A percentile compares a stretch with the other conserved stretches of the same genome.
phyloP scores from a whole-genome alignment of 2,888 invertebrate genomes.

The Choristoneura rosaceana region DNA sequence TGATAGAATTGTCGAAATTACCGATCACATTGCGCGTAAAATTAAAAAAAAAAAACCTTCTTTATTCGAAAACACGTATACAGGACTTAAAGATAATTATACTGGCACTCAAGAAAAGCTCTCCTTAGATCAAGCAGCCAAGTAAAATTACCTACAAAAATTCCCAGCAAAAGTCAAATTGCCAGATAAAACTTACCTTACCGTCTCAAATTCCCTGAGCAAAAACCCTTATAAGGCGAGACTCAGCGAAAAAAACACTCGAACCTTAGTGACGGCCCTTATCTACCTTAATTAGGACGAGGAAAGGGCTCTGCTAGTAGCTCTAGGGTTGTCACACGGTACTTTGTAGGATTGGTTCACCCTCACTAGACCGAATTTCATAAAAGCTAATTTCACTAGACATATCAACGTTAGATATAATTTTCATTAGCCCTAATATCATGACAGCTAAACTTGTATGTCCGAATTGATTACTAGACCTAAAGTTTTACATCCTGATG shows the following conservation, averaged over 20 bases:
- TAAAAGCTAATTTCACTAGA: too few species aligned
- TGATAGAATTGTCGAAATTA: too few species aligned
- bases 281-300: slow-evolving; percentile 35
- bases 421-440: too few species aligned
- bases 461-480: too few species aligned
- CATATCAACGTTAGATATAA: too few species aligned
- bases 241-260: slow-evolving; percentile 28
- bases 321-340: slow-evolving; percentile 36
- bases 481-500: too few species aligned
- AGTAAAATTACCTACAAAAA: neutral
- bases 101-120: neutral
- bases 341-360: too few species aligned
- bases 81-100: neutral
- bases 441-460: too few species aligned
- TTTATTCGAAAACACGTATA: too few species aligned
- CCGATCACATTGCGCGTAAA: too few species aligned
- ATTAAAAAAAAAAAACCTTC: too few species aligned
- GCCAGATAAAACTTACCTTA: neutral
- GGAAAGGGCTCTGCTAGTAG: slow-evolving; percentile 17
- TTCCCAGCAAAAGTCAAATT: neutral
- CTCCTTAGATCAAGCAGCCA: neutral
- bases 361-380: too few species aligned
- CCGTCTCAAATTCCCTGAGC: neutral
- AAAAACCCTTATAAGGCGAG: slow-evolving; percentile 10
- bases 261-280: slow-evolving; percentile 17